Evolutionary conservation across 2,797 vertebrate species (phyloP).

Genomic region (Alexandromys oeconomus): DNA sequence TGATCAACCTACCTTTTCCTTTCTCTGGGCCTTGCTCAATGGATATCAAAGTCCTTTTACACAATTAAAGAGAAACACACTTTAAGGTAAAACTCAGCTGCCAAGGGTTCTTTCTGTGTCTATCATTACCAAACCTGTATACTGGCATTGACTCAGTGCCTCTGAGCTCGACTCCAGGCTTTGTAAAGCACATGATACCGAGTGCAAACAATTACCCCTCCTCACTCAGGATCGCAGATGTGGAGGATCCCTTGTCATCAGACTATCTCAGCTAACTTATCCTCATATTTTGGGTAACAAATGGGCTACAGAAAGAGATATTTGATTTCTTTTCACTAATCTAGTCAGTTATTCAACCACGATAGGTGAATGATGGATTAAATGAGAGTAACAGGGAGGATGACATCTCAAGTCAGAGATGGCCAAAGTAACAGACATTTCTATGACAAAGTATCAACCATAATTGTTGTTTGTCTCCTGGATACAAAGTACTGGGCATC

Average conservation of each 20-base stretch:
- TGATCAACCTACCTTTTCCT: background rate
- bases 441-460: slow-evolving; percentile 58
- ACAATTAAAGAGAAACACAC: slow-evolving; percentile 3
- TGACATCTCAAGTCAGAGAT: slow-evolving; percentile 41
- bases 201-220: background rate
- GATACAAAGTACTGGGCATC: slow-evolving; percentile 36
- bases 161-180: background rate
- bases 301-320: background rate
- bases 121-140: background rate
- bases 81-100: slow-evolving; percentile 10
- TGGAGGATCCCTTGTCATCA: background rate
- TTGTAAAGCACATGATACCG: background rate
- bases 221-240: too few species aligned
- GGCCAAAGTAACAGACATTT: slow-evolving; percentile 67
- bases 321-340: slow-evolving; percentile 39
- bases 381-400: slow-evolving; percentile 44
- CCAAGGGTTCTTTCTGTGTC: background rate
- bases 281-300: background rate
- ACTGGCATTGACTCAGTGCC: background rate
- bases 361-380: slow-evolving; percentile 49
- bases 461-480: slow-evolving; percentile 62
- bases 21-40: background rate
- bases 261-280: background rate
- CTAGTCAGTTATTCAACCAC: background rate
- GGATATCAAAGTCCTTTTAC: background rate